A percentile compares a stretch with the other conserved stretches of the same genome.
These are phyloP conservation scores for Leptinotarsa rubiginosa DNA, from an alignment of 2,888 invertebrate genomes.

Conservation along the genomic window DNA sequence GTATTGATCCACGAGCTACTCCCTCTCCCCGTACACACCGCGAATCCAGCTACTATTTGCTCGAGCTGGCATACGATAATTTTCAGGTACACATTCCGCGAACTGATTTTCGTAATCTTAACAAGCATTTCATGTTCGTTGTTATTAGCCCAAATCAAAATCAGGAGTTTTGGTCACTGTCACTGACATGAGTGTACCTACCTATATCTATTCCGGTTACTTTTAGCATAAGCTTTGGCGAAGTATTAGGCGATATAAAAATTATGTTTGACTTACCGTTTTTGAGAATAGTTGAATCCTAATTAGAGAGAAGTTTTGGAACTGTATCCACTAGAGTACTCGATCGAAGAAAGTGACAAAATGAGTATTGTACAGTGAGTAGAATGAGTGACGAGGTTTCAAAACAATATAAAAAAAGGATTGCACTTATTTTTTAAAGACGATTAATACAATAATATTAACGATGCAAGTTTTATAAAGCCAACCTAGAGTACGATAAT, in stretches of 20 bases:
- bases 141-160: not conserved
- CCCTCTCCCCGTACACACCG: constrained; percentile 53
- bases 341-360: constrained; percentile 53
- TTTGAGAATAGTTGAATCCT: constrained; percentile 49
- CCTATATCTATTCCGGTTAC: not conserved
- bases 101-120: constrained; percentile 1
- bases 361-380: constrained; percentile 57
- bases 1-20: constrained; percentile 64
- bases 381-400: constrained; percentile 55
- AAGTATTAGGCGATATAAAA: not conserved
- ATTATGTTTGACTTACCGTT: constrained; percentile 48
- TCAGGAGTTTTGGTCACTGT: not conserved
- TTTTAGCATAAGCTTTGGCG: not conserved
- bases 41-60: constrained; percentile 45
- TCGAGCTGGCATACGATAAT: constrained; percentile 25
- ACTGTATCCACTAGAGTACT: constrained; percentile 59
- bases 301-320: constrained; percentile 51
- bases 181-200: not conserved
- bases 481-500: constrained; percentile 65
- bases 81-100: constrained; percentile 10
- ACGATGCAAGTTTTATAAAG: constrained; percentile 64
- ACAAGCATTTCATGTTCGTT: not conserved
- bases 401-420: constrained; percentile 60
- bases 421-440: constrained; percentile 64
- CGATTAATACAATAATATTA: constrained; percentile 61